Conservation (phyloP, 2,797 vertebrate genomes). For the Distichodus sexfasciatus region DNA sequence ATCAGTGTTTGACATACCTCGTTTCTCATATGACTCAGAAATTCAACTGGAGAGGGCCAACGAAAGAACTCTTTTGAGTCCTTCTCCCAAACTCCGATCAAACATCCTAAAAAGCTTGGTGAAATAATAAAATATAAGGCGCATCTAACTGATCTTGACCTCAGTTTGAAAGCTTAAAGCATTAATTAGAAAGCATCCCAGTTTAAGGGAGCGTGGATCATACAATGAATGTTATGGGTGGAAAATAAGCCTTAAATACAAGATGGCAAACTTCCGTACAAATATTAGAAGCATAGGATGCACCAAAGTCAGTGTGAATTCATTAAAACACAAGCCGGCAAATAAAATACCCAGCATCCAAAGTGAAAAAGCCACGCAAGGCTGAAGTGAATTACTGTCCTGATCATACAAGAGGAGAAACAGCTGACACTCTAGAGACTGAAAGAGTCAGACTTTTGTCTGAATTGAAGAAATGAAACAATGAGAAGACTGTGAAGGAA, state of each 20-base stretch:
- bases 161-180: too few relatives aligned
- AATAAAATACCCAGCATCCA: conserved; percentile 24
- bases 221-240: neutral
- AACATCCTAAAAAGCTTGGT: too few relatives aligned
- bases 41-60: too few relatives aligned
- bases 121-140: too few relatives aligned
- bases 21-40: too few relatives aligned
- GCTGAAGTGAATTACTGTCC: conserved; percentile 26
- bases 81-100: too few relatives aligned
- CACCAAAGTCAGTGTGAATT: conserved; percentile 15
- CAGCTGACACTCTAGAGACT: conserved; percentile 25
- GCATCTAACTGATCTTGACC: too few relatives aligned
- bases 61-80: too few relatives aligned
- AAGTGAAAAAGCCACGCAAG: conserved; percentile 29
- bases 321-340: conserved; percentile 16
- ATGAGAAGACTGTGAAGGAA: conserved; percentile 22
- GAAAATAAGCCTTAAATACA: conserved; percentile 20
- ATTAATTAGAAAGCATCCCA: too few relatives aligned
- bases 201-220: too few relatives aligned
- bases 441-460: conserved; percentile 36
- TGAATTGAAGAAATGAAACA: conserved; percentile 33
- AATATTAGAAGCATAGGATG: conserved; percentile 22
- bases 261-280: conserved; percentile 30
- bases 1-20: too few relatives aligned
- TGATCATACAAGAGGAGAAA: conserved; percentile 7